phyloP scores from a whole-genome alignment of 2,113 vertebrate genomes.

The Callocephalon fimbriatum region DNA sequence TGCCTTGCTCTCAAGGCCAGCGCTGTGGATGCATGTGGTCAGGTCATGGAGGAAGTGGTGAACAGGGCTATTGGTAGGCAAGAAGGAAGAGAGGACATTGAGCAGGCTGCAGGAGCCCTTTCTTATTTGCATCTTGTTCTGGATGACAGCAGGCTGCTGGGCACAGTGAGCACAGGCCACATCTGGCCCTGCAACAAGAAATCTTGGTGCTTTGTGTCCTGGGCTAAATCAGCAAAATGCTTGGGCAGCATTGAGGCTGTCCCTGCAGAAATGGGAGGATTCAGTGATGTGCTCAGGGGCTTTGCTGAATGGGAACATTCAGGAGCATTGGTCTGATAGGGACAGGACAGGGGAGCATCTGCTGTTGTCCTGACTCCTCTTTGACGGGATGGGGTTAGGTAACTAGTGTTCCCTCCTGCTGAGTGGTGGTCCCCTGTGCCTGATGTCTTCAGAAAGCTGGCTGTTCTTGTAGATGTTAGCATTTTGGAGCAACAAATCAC shows the following conservation, averaged over 20 bases:
- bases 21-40: fast-evolving
- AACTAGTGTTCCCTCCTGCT: neutral
- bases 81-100: neutral
- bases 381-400: neutral
- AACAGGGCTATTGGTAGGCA: neutral
- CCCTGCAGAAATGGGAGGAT: neutral
- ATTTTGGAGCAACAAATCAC: neutral
- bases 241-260: neutral
- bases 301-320: neutral
- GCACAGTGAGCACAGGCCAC: neutral
- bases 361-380: neutral
- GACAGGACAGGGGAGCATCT: neutral
- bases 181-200: neutral
- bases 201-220: neutral
- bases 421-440: neutral
- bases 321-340: neutral
- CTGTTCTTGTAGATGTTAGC: neutral
- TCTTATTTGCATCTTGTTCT: neutral
- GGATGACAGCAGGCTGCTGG: neutral
- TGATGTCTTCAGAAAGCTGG: neutral
- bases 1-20: neutral
- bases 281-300: neutral
- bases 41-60: neutral
- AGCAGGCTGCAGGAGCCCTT: neutral
- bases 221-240: neutral